A percentile compares a stretch with the other conserved stretches of the same genome.
phyloP scores from a whole-genome alignment of 2,113 vertebrate genomes.

The Pavo muticus region DNA sequence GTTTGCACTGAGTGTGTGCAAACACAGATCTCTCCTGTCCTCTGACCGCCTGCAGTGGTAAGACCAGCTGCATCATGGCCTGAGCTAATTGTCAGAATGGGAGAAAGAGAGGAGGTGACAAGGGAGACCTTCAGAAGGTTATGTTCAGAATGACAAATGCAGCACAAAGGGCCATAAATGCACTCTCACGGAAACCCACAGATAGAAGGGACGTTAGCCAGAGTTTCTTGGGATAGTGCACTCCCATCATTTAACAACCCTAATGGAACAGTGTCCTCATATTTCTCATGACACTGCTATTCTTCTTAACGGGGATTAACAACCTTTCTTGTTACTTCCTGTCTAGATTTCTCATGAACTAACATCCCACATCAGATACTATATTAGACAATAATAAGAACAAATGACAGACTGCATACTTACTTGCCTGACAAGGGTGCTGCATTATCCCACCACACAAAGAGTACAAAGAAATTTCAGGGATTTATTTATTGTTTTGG shows the following conservation, averaged over 20 bases:
- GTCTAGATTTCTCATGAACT: slow-evolving; percentile 48
- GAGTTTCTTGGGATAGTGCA: slow-evolving; percentile 26
- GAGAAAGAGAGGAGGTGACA: neutral
- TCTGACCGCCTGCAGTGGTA: fast-evolving
- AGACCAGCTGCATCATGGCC: neutral
- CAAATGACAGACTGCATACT: slow-evolving; percentile 62
- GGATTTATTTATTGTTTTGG: slow-evolving; percentile 75
- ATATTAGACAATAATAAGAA: slow-evolving; percentile 69
- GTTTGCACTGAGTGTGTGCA: slow-evolving; percentile 23
- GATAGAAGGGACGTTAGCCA: neutral
- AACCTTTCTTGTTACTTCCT: slow-evolving; percentile 41
- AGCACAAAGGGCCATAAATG: slow-evolving; percentile 31
- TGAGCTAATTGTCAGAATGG: neutral
- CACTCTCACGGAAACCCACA: neutral
- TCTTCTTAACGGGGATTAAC: slow-evolving; percentile 45
- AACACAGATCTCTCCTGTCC: neutral
- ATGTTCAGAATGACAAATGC: slow-evolving; percentile 32
- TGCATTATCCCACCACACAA: slow-evolving; percentile 63
- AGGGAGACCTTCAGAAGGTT: slow-evolving; percentile 49
- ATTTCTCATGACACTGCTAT: slow-evolving; percentile 52
- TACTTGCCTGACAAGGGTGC: slow-evolving; percentile 70
- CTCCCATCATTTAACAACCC: slow-evolving; percentile 31
- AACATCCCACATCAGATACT: slow-evolving; percentile 49
- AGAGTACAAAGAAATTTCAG: slow-evolving; percentile 65
- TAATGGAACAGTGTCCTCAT: slow-evolving; percentile 3